These are phyloP conservation scores for Noctua janthe DNA, from an alignment of 2,888 invertebrate genomes.

Conservation along the genomic window DNA sequence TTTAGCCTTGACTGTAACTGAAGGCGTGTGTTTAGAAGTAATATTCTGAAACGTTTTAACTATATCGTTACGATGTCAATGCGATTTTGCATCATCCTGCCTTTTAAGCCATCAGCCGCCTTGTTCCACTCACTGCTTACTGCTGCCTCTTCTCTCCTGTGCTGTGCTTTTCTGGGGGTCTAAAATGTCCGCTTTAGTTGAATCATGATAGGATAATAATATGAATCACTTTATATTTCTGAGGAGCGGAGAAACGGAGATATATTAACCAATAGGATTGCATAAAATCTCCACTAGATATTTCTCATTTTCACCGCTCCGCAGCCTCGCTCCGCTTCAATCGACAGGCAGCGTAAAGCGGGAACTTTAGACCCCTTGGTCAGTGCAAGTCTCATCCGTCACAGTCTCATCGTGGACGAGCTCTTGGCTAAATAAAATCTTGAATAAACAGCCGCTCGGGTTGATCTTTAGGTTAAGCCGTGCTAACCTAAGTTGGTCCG, in stretches of 20 bases:
- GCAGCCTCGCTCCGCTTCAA: too few species aligned
- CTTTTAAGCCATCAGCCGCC: background rate
- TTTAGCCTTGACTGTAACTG: slow-evolving; percentile 38
- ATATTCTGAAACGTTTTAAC: slow-evolving; percentile 20
- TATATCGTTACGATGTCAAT: slow-evolving; percentile 15
- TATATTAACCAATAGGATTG: too few species aligned
- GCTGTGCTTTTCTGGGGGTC: background rate
- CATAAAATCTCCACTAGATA: too few species aligned
- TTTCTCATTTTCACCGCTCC: too few species aligned
- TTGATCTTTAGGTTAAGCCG: background rate
- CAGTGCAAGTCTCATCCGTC: background rate
- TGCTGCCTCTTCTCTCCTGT: background rate
- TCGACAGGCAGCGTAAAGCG: too few species aligned
- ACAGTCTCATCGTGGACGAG: background rate
- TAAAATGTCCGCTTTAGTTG: too few species aligned
- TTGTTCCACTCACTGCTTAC: background rate
- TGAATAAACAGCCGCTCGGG: background rate
- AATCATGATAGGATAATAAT: too few species aligned
- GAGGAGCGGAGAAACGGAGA: too few species aligned
- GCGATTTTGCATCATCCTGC: background rate
- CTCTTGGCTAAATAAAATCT: background rate
- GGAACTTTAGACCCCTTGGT: background rate
- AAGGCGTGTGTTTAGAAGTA: background rate
- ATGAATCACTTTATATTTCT: too few species aligned
- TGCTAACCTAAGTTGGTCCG: background rate